Base-by-base conservation (phyloP, 30 jellyfish, hydroid and myxozoan species). In the Catostylus mosaicus region DNA sequence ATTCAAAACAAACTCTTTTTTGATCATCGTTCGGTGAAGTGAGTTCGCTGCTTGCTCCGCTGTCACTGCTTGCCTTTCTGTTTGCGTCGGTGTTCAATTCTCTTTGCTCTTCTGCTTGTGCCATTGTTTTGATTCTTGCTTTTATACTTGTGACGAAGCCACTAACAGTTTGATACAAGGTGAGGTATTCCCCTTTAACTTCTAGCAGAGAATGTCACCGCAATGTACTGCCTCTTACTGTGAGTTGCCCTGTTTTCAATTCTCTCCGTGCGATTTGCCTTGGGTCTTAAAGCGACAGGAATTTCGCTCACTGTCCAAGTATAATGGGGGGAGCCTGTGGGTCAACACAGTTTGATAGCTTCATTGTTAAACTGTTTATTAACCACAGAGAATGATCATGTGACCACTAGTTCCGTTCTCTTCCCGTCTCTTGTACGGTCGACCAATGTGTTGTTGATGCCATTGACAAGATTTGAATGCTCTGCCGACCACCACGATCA, bases 111-210 rank as follows among this genome's bases (percentile, higher is more conserved):
- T 51, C 85, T 0, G 27, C 77, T 35, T 67, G 62, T 52, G 56
- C 81, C 84, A 74, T 85, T 75, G 87, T 85, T 50, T 50, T 43
- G 45, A 30, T 40, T 22, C 68, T 37, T 29, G 77, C 81, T 72
- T 75, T 75, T 85, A 70, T 85, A 70, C 66, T 60, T 23, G 26
- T 22, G 61, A 66, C 29, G 75, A 52, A 70, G 83, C 86, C 89
- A 43, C 95, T 75, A 70, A 75, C 87, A 85, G 87, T 70, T 30
- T 75, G 86, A 85, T 47, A 60, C 95, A 70, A 57, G 61, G 57
- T 23, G 88, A 57, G 94, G 94, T 73, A 72, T 83, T 83, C 94
- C 94, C 88, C 95, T 75, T 85, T 75, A 84, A 77, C 27, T 85
- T 75, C 87, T 75, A 54, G 88, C 86, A 64, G 88, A 75, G 87